A percentile compares a stretch with the other conserved stretches of the same genome.
These are phyloP conservation scores for Enteromius trimaculatus DNA, from an alignment of 2,797 vertebrate genomes.

Conservation along the genomic window DNA sequence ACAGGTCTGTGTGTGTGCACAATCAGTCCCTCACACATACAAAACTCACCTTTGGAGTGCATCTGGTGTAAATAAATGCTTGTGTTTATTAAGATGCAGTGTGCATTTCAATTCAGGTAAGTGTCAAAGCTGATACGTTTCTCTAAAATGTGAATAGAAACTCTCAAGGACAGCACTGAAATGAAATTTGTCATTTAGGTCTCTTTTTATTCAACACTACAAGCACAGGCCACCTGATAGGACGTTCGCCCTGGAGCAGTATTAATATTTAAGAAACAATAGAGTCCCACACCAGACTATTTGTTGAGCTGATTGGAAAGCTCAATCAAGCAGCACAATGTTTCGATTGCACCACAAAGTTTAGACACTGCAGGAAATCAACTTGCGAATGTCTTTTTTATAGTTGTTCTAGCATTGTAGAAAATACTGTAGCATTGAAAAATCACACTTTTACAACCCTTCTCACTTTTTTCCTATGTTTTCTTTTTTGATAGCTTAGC, in stretches of 20 bases:
- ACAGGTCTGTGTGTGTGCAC: conserved; percentile 81
- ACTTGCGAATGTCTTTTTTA: neutral
- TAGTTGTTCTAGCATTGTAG: neutral
- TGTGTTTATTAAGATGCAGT: conserved; percentile 23
- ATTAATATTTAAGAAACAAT: neutral
- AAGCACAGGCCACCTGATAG: neutral
- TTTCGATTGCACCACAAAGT: neutral
- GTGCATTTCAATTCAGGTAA: conserved; percentile 8
- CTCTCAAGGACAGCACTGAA: neutral
- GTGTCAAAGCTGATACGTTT: neutral
- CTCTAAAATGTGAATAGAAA: conserved; percentile 11
- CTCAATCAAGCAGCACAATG: neutral
- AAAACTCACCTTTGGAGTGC: neutral
- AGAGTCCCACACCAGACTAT: neutral
- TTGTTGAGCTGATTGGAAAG: neutral
- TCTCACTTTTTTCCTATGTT: neutral
- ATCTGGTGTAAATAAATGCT: neutral
- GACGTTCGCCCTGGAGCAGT: neutral
- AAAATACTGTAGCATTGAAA: neutral
- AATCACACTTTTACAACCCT: neutral
- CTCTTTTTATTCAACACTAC: neutral
- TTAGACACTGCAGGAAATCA: neutral
- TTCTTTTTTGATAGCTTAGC: neutral
- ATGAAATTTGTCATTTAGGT: neutral
- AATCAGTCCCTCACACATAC: conserved; percentile 8